Base-by-base conservation (phyloP, 1,140 invertebrate genomes). In the Coptotermes formosanus region DNA sequence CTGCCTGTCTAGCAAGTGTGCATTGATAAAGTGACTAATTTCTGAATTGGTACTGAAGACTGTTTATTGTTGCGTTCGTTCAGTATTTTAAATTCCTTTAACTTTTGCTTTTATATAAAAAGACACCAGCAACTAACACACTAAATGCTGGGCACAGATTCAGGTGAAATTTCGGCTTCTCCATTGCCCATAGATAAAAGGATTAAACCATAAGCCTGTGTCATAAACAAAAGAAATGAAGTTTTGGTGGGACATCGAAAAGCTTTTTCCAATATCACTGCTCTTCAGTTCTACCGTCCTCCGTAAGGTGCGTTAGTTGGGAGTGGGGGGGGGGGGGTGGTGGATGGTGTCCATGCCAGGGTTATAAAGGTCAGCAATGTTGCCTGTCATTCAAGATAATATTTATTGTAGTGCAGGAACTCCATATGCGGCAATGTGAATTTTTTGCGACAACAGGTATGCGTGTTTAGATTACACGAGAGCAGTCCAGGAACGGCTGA, bases 211-310 rank as follows among this genome's bases (percentile, higher is more conserved):
- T 75, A 75, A 75, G 64, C n/a, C 64, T 8, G 25, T 25, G 9
- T 75, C n/a, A 23, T 30, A 75, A 75, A 75, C n/a, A 75, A 30
- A 75, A 75, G n/a, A 75, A 75, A 30, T 75, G 64, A 75, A 75
- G 64, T 75, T 75, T 75, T 3, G 64, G 25, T 30, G 25, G 7
- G 64, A 75, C 64, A 75, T 75, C 64, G 64, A 75, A 75, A 30
- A 30, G 64, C 64, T n/a, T 75, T 75, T 75, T 25, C 64, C 64
- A 16, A 75, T 75, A 75, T 75, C n/a, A 6, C n/a, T 14, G 7
- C n/a, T 75, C n/a, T 11, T 75, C 64, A 75, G 64, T 75, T 30
- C 25, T 25, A 30, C 64, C n/a, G 9, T 75, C n/a, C 64, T 2
- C 64, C 59, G 59, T 21, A 64, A 64, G 16, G 59, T 64, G 59